Percentiles rank a stretch among this genome's conserved stretches.
These are phyloP conservation scores for Trididemnum clinides DNA, from an alignment of 23 tunicate species.

Conservation along the genomic window DNA sequence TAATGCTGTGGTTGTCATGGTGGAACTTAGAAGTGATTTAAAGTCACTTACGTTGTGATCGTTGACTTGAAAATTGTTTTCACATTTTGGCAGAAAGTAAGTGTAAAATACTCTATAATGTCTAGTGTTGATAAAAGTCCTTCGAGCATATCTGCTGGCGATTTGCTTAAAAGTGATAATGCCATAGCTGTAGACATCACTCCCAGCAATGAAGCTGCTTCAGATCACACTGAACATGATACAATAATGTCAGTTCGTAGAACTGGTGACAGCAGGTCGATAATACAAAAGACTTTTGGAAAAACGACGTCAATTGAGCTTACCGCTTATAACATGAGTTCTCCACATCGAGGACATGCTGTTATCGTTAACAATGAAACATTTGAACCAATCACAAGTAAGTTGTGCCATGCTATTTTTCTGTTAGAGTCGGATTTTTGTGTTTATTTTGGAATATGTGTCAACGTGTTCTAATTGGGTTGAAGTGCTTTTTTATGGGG, in stretches of 20 bases:
- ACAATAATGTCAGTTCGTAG: background rate
- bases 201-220: background rate
- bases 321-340: slow-evolving; percentile 32
- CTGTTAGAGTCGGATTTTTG: background rate
- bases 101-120: too few species aligned
- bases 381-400: slow-evolving; percentile 71
- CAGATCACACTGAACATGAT: slow-evolving; percentile 3
- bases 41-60: too few species aligned
- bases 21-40: too few species aligned
- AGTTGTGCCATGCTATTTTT: background rate
- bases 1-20: too few species aligned
- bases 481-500: too few species aligned
- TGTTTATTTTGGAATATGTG: too few species aligned
- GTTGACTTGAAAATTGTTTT: too few species aligned
- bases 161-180: background rate
- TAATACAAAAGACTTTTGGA: background rate
- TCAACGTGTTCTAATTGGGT: too few species aligned
- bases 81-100: too few species aligned
- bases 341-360: slow-evolving; percentile 51
- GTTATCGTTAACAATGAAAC: slow-evolving; percentile 78
- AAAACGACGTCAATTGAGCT: background rate
- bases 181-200: background rate
- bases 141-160: background rate
- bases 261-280: background rate
- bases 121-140: background rate